Evolutionary conservation across 1,140 invertebrate species (phyloP), one percentile per base, ranked within the genome.

Genomic region (Drosophila erecta): DNA sequence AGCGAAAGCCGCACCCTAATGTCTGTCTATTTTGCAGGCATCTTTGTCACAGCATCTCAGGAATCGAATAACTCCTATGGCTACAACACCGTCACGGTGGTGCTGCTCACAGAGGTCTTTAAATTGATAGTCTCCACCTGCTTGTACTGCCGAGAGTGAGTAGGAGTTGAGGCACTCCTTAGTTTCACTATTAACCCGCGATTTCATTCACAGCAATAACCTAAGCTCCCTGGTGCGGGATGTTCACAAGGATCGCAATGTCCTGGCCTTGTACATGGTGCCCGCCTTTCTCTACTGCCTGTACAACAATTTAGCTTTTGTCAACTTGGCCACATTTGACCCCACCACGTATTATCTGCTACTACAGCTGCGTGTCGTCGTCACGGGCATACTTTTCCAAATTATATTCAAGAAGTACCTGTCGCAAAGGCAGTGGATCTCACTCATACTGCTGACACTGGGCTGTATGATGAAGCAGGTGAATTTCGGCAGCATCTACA

Each of bases 291-390:
- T 99, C 30, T 99, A 99, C 92, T 98, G 97, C 90, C 93, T 99
- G 4, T 99, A 99, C 93, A 99, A 99, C 91, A 99, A 99, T 93
- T 94, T 99, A 76, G 95, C 97, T 11, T 99, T 98, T 93, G 94
- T 97, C 20, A 99, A 98, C 93, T 93, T 99, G 67, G 95, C 96
- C 17, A 95, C 94, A 22, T 99, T 98, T 93, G 98, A 99, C 92
- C 98, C 98, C 6, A 98, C 98, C 8, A 98, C 98, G 8, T 99
- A 99, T 90, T 98, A 97, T 92, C 93, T 99, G 24, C 93, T 99
- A n/a, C 93, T 99, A 7, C 98, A 99, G 93, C 95, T 99, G 55
- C 93, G 98, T 81, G 97, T 99, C 27, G 97, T 99, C 24, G 93
- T 99, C 2, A 99, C 98, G 37, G 98, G 97, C 53, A 93, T 99